Conservation (phyloP, 2,113 vertebrate species). For the Mus spicilegus region DNA sequence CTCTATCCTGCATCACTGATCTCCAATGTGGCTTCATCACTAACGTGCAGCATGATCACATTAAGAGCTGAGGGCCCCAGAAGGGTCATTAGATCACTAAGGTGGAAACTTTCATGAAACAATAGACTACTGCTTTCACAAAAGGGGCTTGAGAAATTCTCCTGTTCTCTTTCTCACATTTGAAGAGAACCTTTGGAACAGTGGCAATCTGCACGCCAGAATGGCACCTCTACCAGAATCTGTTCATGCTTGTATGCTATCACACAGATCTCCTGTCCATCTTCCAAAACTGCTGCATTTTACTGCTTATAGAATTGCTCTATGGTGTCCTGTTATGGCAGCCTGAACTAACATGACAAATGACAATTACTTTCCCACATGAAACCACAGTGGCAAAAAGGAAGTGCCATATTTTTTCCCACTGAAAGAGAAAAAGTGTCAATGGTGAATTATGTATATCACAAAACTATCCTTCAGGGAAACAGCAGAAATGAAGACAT, state of each 20-base stretch:
- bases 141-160: background rate
- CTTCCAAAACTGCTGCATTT: background rate
- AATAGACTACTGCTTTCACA: background rate
- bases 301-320: background rate
- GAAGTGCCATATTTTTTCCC: background rate
- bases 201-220: background rate
- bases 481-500: constrained; percentile 3
- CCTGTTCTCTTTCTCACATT: background rate
- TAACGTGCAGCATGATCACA: background rate
- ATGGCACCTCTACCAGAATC: background rate
- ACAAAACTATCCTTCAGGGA: background rate
- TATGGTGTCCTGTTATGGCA: background rate
- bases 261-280: background rate
- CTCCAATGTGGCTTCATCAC: background rate
- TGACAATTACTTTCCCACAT: constrained; percentile 13
- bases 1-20: background rate
- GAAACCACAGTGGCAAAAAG: background rate
- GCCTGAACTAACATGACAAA: background rate
- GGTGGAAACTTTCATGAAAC: background rate
- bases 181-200: background rate
- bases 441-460: background rate
- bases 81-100: background rate
- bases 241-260: background rate
- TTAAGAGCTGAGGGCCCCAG: background rate
- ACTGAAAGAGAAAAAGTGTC: background rate